Evolutionary conservation across 2,888 invertebrate genomes (phyloP).

Genomic region (Lithophane socia): DNA sequence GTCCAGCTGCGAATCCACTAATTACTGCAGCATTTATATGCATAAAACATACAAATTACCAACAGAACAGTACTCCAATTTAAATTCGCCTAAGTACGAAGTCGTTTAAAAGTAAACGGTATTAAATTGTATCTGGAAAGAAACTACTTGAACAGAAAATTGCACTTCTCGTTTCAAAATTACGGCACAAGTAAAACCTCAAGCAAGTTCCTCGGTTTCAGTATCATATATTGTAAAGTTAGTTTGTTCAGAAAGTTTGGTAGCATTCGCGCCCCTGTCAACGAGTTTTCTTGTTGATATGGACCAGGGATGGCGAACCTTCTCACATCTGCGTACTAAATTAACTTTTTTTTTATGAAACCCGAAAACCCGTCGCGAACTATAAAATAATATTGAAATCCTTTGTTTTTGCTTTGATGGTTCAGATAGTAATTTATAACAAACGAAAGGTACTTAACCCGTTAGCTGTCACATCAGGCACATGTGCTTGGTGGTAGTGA

Average conservation of each 20-base stretch:
- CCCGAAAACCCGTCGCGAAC: too few species aligned
- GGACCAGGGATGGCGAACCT: constrained; percentile 9
- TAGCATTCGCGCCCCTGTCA: constrained; percentile 50
- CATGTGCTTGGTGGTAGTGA: not conserved
- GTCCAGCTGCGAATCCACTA: constrained; percentile 11
- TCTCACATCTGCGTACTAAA: not conserved
- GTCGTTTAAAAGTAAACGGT: constrained; percentile 35
- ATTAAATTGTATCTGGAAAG: constrained; percentile 41
- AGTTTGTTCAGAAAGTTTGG: constrained; percentile 35
- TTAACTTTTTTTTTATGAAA: too few species aligned
- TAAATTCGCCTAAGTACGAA: constrained; percentile 25
- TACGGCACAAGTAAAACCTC: constrained; percentile 60
- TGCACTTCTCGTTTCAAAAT: constrained; percentile 62
- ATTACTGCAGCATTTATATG: constrained; percentile 28
- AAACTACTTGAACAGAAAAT: constrained; percentile 42
- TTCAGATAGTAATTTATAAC: too few species aligned
- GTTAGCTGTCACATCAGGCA: not conserved
- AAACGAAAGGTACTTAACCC: not conserved
- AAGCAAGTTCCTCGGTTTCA: constrained; percentile 57
- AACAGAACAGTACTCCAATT: constrained; percentile 16
- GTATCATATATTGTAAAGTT: constrained; percentile 71
- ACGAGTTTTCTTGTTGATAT: constrained; percentile 48
- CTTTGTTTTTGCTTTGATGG: not conserved
- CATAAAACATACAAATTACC: constrained; percentile 33
- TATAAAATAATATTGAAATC: too few species aligned